phyloP scores from a whole-genome alignment of 2,797 vertebrate species.

The Coregonus suidteri region DNA sequence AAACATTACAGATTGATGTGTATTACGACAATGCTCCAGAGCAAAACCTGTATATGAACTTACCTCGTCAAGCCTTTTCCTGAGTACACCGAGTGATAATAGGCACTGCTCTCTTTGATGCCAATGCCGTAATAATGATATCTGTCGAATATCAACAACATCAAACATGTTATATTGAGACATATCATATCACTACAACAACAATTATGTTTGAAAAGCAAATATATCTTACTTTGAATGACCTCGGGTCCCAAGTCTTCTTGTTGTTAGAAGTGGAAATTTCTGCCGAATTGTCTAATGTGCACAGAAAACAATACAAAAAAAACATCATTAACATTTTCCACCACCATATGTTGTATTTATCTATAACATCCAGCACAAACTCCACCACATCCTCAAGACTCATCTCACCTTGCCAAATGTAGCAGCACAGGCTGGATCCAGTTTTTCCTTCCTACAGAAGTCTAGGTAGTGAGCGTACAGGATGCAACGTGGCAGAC shows the following conservation, averaged over 20 bases:
- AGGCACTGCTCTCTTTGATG: constrained; percentile 98
- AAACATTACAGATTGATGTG: not conserved
- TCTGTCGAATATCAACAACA: constrained; percentile 61
- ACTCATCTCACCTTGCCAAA: constrained; percentile 89
- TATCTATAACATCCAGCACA: not conserved
- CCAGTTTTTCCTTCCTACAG: constrained; percentile 95
- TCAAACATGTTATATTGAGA: not conserved
- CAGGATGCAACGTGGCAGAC: constrained; percentile 94
- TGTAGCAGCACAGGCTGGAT: constrained; percentile 96
- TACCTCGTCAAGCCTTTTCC: constrained; percentile 98
- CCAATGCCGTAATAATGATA: constrained; percentile 99
- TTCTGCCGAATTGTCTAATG: constrained; percentile 96
- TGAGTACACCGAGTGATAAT: constrained; percentile 98
- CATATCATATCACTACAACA: too few species aligned
- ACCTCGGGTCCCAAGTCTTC: constrained; percentile 94
- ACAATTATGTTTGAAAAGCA: not conserved
- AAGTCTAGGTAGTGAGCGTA: constrained; percentile 99
- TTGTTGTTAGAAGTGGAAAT: constrained; percentile 96
- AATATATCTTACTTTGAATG: constrained; percentile 91
- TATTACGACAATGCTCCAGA: not conserved
- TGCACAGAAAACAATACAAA: not conserved
- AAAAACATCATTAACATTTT: not conserved
- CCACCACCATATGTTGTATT: not conserved
- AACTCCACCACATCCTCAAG: not conserved
- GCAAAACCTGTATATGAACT: not conserved